These are phyloP conservation scores for Balaeniceps rex DNA, from an alignment of 2,113 vertebrate genomes.

Conservation along the genomic window DNA sequence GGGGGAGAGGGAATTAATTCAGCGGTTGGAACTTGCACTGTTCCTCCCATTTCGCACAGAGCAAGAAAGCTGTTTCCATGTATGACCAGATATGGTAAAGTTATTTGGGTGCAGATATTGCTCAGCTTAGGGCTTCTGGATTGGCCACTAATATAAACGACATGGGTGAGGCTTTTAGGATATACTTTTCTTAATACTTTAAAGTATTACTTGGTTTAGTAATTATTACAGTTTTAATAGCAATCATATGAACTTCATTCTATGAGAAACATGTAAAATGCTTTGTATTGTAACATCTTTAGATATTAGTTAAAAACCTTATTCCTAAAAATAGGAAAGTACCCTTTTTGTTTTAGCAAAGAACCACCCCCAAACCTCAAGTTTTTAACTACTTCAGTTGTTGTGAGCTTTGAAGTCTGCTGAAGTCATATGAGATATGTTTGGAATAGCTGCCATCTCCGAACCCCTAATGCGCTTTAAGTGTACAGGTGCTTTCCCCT, in stretches of 20 bases:
- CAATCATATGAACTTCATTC: neutral
- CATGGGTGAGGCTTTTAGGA: slow-evolving; percentile 44
- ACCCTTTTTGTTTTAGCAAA: neutral
- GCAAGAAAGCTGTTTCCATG: neutral
- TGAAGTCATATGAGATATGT: neutral
- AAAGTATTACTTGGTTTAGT: neutral
- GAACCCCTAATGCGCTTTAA: neutral
- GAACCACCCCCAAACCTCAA: neutral
- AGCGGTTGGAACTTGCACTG: neutral
- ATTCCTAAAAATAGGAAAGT: neutral
- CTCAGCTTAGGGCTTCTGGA: neutral
- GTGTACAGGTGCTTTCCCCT: neutral
- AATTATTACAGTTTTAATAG: neutral
- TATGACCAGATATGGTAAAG: slow-evolving; percentile 58
- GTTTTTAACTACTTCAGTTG: neutral
- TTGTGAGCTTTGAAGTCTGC: neutral
- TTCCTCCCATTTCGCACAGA: neutral
- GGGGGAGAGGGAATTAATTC: neutral
- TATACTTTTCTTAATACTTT: neutral
- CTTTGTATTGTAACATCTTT: neutral
- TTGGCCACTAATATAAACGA: neutral
- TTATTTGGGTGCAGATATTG: neutral
- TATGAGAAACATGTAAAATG: neutral
- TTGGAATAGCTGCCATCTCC: neutral
- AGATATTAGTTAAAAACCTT: neutral